Evolutionary conservation across 2,113 vertebrate genomes (phyloP), one percentile per base, ranked within the genome.

Genomic region (Nothoprocta perdicaria): DNA sequence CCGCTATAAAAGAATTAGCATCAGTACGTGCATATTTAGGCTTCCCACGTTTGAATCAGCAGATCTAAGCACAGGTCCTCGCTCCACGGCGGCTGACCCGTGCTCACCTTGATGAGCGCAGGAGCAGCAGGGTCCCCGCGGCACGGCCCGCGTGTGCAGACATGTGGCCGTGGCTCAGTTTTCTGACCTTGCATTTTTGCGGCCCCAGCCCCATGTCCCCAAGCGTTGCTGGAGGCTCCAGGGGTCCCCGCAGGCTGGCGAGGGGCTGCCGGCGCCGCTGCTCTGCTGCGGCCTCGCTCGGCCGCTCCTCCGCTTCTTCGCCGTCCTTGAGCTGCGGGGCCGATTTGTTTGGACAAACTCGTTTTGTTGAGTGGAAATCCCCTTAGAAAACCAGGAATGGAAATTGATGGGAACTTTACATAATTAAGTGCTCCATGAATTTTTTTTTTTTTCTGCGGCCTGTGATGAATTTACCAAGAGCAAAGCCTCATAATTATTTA

Each of bases 321-420:
- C 60, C 31, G 72, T 18, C 63, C 66, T 46, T 61, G 63, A 52
- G 62, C 55, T 75, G 58, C 68, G 52, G 89, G 4, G 7, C 27
- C 57, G 55, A 62, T 89, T 21, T 46, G 68, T 95, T 95, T 86
- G 75, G 78, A 85, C 80, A 90, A 93, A 86, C 69, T 82, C 40
- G 66, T 95, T 95, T 82, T 13, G 8, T 93, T 85, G 78, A 91
- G 62, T 91, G 52, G 27, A 58, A 77, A 33, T 90, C 55, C 73
- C 75, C 48, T 45, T 85, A 83, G 87, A 91, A 87, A 93, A 79
- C 45, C 40, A 74, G 46, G 26, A 80, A 71, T 78, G 80, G 31
- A 63, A 78, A 69, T 58, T 94, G 35, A 72, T 73, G 27, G 22
- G 43, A 58, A 85, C 52, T 84, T 18, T 23, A 21, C 81, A 29